Percentiles rank a stretch among this genome's conserved stretches.
Evolutionary conservation across 2,797 vertebrate genomes (phyloP).

Genomic region (Artibeus lituratus): DNA sequence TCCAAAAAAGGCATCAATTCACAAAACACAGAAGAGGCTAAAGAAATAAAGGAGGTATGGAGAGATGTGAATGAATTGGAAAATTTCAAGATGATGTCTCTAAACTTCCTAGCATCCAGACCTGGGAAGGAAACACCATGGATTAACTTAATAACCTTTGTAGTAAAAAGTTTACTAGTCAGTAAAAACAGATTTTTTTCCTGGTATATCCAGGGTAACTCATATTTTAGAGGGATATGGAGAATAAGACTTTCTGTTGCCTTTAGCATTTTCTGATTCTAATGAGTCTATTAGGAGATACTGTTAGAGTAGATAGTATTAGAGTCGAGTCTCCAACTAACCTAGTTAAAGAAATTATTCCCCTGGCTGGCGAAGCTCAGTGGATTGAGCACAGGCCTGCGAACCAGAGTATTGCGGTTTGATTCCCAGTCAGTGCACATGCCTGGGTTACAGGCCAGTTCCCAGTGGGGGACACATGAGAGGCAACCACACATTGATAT

Average conservation of each 20-base stretch:
- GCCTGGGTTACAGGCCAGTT: too few species aligned
- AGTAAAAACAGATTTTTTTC: background rate
- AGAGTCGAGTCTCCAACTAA: background rate
- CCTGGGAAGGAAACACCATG: background rate
- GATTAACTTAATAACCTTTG: background rate
- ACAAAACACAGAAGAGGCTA: background rate
- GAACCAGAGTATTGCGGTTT: too few species aligned
- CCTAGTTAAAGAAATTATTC: background rate
- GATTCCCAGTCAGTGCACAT: too few species aligned
- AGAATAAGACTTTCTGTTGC: slow-evolving; percentile 17
- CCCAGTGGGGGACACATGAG: too few species aligned
- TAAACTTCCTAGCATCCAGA: background rate
- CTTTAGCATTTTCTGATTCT: slow-evolving; percentile 16
- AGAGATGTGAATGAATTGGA: background rate
- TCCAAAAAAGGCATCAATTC: background rate
- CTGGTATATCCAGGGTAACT: background rate
- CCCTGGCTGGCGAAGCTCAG: too few species aligned
- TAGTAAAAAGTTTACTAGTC: background rate
- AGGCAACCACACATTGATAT: too few species aligned
- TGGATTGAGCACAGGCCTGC: too few species aligned
- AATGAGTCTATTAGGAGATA: background rate
- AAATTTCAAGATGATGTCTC: background rate
- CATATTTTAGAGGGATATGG: background rate
- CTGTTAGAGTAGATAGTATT: background rate
- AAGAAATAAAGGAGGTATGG: background rate